Percentiles rank a stretch among this genome's conserved stretches.
These are phyloP conservation scores for Uromys caudimaculatus DNA, from an alignment of 2,797 vertebrate species.

Conservation along the genomic window DNA sequence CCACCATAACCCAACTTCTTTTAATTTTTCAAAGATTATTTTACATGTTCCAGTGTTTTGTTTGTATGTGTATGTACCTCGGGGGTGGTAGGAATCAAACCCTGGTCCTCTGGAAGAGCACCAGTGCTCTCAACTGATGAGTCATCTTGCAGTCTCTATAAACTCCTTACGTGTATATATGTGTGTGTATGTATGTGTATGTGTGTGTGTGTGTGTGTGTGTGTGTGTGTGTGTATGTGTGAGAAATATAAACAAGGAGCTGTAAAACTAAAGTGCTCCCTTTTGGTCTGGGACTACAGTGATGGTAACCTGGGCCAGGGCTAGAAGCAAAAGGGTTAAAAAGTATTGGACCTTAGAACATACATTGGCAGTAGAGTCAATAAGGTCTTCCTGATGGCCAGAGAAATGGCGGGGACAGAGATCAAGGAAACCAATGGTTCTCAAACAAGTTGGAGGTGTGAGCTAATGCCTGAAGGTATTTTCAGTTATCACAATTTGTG, in stretches of 20 bases:
- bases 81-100: neutral
- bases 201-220: too few species aligned
- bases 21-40: neutral
- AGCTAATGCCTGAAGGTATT: neutral
- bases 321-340: neutral
- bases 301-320: neutral
- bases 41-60: neutral
- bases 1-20: neutral
- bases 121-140: neutral
- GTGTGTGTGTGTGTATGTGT: too few species aligned
- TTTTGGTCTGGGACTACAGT: neutral
- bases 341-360: constrained; percentile 2
- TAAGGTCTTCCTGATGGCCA: neutral
- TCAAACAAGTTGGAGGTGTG: neutral
- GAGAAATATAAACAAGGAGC: neutral
- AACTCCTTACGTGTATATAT: neutral
- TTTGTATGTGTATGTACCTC: neutral
- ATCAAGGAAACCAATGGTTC: neutral
- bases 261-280: neutral
- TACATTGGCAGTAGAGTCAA: neutral
- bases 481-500: neutral
- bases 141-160: neutral
- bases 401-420: neutral
- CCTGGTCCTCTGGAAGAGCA: neutral
- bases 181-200: too few species aligned